Conservation (phyloP, 1,140 invertebrate genomes). For the Dinothrombium tinctorium region DNA sequence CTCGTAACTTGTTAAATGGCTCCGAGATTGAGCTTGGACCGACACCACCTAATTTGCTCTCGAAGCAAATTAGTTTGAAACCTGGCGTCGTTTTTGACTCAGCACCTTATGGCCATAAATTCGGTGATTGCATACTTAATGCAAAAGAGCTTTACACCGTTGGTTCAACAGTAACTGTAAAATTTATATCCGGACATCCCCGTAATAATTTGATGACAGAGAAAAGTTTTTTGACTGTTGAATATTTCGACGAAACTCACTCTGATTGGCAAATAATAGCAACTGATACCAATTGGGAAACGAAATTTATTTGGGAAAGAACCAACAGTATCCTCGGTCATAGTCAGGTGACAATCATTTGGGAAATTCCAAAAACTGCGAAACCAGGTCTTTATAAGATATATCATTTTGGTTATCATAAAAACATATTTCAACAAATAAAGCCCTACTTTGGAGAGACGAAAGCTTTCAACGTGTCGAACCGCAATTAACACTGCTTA, state of each 20-base stretch:
- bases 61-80: constrained; percentile 42
- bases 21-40: constrained; percentile 35
- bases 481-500: neutral
- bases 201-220: constrained; percentile 54
- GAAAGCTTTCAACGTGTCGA: constrained; percentile 8
- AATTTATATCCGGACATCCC: constrained; percentile 42
- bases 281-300: constrained; percentile 69
- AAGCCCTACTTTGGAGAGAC: constrained; percentile 12
- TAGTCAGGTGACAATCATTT: constrained; percentile 43
- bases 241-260: constrained; percentile 24
- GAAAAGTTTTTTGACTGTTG: constrained; percentile 43
- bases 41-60: constrained; percentile 38
- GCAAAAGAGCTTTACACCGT: neutral
- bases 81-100: constrained; percentile 54
- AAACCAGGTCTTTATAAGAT: constrained; percentile 48
- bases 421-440: constrained; percentile 14
- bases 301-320: constrained; percentile 46
- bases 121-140: constrained; percentile 31
- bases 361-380: constrained; percentile 40
- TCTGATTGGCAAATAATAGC: constrained; percentile 41
- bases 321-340: constrained; percentile 41
- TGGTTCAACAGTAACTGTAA: constrained; percentile 14
- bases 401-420: constrained; percentile 21
- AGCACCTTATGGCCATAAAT: constrained; percentile 37
- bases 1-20: constrained; percentile 36